Percentiles rank a stretch among this genome's conserved stretches.
phyloP scores from a whole-genome alignment of 1,140 invertebrate genomes.

The Babylonia areolata region DNA sequence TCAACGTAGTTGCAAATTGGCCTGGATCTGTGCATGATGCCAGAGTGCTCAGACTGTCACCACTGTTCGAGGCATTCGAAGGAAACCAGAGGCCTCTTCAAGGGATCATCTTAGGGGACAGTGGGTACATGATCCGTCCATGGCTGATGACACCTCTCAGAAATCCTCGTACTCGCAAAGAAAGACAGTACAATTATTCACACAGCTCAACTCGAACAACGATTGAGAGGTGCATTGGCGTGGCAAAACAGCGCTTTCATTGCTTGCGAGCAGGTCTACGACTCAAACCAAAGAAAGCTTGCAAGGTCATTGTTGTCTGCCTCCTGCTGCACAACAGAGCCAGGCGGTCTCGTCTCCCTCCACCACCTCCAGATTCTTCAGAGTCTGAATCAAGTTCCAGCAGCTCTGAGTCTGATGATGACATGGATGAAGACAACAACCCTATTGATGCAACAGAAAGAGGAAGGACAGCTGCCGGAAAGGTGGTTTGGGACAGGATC shows the following conservation, averaged over 20 bases:
- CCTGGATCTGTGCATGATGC: background rate
- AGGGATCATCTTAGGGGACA: conserved; percentile 27
- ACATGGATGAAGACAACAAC: too few relatives aligned
- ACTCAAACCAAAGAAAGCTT: background rate
- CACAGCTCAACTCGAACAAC: conserved; percentile 29
- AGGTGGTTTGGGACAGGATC: too few relatives aligned
- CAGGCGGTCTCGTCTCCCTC: background rate
- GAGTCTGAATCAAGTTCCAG: too few relatives aligned
- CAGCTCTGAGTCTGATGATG: too few relatives aligned
- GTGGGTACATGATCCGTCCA: conserved; percentile 30
- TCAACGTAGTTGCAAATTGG: too few relatives aligned
- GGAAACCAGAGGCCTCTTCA: conserved; percentile 18
- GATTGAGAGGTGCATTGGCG: conserved; percentile 33
- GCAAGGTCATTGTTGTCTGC: conserved; percentile 13
- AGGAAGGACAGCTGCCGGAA: too few relatives aligned
- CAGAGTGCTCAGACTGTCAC: conserved; percentile 59
- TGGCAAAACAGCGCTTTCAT: conserved; percentile 1
- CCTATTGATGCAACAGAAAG: too few relatives aligned
- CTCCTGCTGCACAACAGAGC: background rate
- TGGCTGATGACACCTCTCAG: conserved; percentile 32
- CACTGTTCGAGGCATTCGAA: conserved; percentile 75
- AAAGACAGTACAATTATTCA: conserved; percentile 23
- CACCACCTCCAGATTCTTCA: too few relatives aligned
- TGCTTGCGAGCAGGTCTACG: conserved; percentile 27
- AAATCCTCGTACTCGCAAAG: conserved; percentile 6